These are phyloP conservation scores for Tamandua tetradactyla DNA, from an alignment of 2,797 vertebrate species.

Conservation along the genomic window DNA sequence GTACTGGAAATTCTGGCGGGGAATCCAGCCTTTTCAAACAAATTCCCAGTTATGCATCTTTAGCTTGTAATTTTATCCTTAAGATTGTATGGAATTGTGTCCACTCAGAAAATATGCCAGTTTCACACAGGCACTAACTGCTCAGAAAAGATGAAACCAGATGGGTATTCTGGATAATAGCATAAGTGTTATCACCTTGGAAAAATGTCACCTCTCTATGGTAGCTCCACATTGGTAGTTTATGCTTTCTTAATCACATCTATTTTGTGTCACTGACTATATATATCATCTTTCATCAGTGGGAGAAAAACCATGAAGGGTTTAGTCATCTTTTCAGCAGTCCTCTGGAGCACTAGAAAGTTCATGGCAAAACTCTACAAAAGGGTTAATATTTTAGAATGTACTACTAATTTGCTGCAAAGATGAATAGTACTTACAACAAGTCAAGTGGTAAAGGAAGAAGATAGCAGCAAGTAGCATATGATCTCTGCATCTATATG, in stretches of 20 bases:
- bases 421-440: neutral
- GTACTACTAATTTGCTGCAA: neutral
- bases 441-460: neutral
- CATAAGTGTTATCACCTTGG: slow-evolving; percentile 51
- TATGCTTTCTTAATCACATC: slow-evolving; percentile 63
- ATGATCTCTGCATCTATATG: neutral
- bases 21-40: slow-evolving; percentile 52
- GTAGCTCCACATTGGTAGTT: slow-evolving; percentile 43
- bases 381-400: neutral
- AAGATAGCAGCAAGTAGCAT: neutral
- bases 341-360: neutral
- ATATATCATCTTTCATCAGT: neutral
- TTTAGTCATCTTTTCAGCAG: neutral
- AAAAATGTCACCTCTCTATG: slow-evolving; percentile 56
- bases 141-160: slow-evolving; percentile 61
- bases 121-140: slow-evolving; percentile 64
- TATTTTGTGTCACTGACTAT: neutral
- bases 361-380: neutral
- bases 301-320: neutral
- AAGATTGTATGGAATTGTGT: slow-evolving; percentile 64
- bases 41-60: slow-evolving; percentile 43
- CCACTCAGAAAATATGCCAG: slow-evolving; percentile 49
- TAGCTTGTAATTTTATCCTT: slow-evolving; percentile 64
- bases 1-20: neutral
- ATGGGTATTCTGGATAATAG: neutral